Conservation (phyloP, 2,113 vertebrate species). For the Numenius arquata region DNA sequence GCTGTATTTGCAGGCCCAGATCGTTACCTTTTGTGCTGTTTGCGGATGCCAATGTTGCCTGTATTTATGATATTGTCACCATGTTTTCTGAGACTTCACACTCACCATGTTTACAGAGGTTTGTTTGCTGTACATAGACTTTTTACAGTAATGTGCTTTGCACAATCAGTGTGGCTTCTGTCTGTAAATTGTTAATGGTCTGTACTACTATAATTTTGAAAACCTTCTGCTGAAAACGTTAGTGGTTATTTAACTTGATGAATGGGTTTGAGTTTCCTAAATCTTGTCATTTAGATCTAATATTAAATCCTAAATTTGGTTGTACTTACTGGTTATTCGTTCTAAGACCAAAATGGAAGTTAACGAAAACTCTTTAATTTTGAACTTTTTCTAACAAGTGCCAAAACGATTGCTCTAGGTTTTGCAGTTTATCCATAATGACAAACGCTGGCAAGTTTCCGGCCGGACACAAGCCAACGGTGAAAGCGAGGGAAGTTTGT, state of each 20-base stretch:
- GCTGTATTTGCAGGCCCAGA: conserved; percentile 81
- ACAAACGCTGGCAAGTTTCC: conserved; percentile 55
- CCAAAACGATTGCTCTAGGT: conserved; percentile 55
- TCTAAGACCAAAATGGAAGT: conserved; percentile 57
- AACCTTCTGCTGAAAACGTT: conserved; percentile 85
- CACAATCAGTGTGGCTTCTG: conserved; percentile 91
- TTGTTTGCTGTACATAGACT: conserved; percentile 95
- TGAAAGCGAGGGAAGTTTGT: conserved; percentile 46
- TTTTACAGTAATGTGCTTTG: conserved; percentile 94
- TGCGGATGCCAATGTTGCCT: conserved; percentile 93
- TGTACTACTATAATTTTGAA: conserved; percentile 83
- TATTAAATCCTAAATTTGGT: conserved; percentile 52
- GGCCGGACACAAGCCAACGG: conserved; percentile 38
- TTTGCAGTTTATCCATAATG: conserved; percentile 56
- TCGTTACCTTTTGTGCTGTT: conserved; percentile 89
- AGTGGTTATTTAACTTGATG: conserved; percentile 87
- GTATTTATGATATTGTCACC: conserved; percentile 89
- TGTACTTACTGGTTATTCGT: conserved; percentile 55
- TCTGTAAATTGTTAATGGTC: conserved; percentile 86
- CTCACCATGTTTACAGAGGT: conserved; percentile 98
- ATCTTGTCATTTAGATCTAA: conserved; percentile 51
- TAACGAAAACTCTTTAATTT: conserved; percentile 37
- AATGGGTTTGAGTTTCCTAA: conserved; percentile 86
- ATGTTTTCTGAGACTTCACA: conserved; percentile 89
- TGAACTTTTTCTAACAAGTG: conserved; percentile 59